phyloP scores from a whole-genome alignment of 92 coral and sea anemone species.

The Plumapathes pennacea region DNA sequence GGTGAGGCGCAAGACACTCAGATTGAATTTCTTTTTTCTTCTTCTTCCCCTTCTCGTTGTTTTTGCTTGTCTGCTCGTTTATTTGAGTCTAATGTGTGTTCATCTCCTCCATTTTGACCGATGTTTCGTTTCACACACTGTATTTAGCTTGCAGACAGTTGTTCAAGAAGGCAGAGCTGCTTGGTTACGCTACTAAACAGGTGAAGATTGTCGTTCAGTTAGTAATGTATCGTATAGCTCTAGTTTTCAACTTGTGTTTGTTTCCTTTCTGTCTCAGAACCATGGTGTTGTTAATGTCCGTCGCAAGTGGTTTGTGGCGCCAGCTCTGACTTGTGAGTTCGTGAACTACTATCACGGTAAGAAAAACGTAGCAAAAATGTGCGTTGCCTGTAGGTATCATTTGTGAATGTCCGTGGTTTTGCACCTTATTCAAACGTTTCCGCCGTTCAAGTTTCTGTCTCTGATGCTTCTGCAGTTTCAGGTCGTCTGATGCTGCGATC shows the following conservation, averaged over 20 bases:
- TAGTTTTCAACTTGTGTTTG: conserved; percentile 2
- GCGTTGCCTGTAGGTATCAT: too few species aligned
- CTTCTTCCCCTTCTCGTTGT: too few species aligned
- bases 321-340: conserved; percentile 93
- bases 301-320: conserved; percentile 93
- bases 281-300: conserved; percentile 77
- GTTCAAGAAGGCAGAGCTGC: conserved; percentile 88
- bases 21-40: too few species aligned
- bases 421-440: not conserved
- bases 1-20: too few species aligned
- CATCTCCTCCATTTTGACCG: conserved; percentile 10
- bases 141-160: conserved; percentile 97
- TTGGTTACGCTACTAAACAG: conserved; percentile 84
- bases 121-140: too few species aligned
- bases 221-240: not conserved
- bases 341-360: conserved; percentile 95
- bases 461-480: not conserved
- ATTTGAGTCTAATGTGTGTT: too few species aligned
- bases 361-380: not conserved
- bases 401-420: too few species aligned
- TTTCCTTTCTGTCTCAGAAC: conserved; percentile 34
- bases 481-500: not conserved
- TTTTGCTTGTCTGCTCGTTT: too few species aligned
- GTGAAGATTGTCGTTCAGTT: too few species aligned
- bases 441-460: not conserved